Base-by-base conservation (phyloP, 2,113 vertebrate species). In the Cyprinodon brontotheroides region DNA sequence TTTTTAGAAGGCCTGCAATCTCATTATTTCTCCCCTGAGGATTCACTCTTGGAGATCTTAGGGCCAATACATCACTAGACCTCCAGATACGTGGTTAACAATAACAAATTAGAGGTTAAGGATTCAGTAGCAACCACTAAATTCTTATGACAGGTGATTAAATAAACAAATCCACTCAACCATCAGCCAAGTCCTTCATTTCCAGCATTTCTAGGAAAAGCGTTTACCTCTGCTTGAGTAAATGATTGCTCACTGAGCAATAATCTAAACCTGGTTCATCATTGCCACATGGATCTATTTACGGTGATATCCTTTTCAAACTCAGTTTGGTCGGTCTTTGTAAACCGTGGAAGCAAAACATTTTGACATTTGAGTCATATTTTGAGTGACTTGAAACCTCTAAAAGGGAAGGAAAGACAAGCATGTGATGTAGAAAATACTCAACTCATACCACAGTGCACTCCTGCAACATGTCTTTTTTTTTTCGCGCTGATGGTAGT, bases 231-330 rank as follows among this genome's bases (percentile, higher is more conserved):
- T 10, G 40, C 60, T 74, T 43, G 53, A 69, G 39, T 74, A 65
- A 20, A 62, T 70, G 9, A 72, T 50, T 67, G 45, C 12, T 70
- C 68, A 78, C 1, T 13, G 61, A 48, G 61, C 48, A 63, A 29
- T 70, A 45, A 45, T 61, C 75, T 63, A 20, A 14, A 66, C 64
- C 29, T 70, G 40, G 11, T 29, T 73, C 65, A 71, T 69, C n/a
- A 37, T 4, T 65, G 39, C 37, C 37, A 82, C 61, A 61, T 65
- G 20, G 0, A 41, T 14, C 36, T 36, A 37, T 50, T 6, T 11
- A 37, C 37, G 29, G 53, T 11, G 39, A 41, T n/a, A 39, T 65
- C 53, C 4, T 9, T 57, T 39, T 65, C n/a, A 61, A 61, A 13
- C 13, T 41, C 11, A 3, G 41, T 67, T 61, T 37, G 45, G 36